Base-by-base conservation (phyloP, 92 coral and sea anemone species). In the Isaurus tuberculatus region DNA sequence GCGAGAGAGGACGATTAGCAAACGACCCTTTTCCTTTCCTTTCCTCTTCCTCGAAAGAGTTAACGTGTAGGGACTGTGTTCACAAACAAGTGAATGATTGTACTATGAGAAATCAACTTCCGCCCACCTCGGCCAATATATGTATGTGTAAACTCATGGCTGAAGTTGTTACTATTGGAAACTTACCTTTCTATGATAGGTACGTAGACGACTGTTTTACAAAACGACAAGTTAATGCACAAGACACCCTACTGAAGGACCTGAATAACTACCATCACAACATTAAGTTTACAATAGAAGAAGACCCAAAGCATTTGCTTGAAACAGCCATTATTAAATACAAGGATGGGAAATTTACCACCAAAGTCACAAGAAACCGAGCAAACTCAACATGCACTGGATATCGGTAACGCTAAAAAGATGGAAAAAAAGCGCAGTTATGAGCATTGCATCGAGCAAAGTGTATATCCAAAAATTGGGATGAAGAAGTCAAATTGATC, bases 121-220 rank as follows among this genome's bases (percentile, higher is more conserved):
- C 83, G 5, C 84, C 48, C 20, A 37, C 2, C 83, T 79, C 11
- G n/a, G 73, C 84, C 20, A 79, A 55, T n/a, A 55, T 79, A 44
- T 79, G 19, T n/a, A 79, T 55, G 74, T n/a, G 48, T 33, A 79
- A 55, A 57, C 43, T 79, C 14, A 73, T 26, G 28, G 10, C 37
- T 23, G 19, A 23, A 20, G 32, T 79, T 0, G 84, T 55, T n/a
- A 58, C 70, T 7, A 0, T 73, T 19, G 19, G 8, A 58, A 20
- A 79, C 30, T 17, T 67, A 6, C 70, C 48, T 3, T 55, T 79
- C 25, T 79, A 79, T 14, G 84, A 55, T 48, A 55, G 73, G 15
- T 79, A 79, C 29, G 84, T 79, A 0, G 73, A 79, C 28, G 84
- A 79, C 20, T 60, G 73, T 16, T 79, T 79, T 31, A 55, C n/a